Percentiles rank a stretch among this genome's conserved stretches.
phyloP scores from a whole-genome alignment of 2,888 invertebrate genomes.

The Drosophila subsilvestris region DNA sequence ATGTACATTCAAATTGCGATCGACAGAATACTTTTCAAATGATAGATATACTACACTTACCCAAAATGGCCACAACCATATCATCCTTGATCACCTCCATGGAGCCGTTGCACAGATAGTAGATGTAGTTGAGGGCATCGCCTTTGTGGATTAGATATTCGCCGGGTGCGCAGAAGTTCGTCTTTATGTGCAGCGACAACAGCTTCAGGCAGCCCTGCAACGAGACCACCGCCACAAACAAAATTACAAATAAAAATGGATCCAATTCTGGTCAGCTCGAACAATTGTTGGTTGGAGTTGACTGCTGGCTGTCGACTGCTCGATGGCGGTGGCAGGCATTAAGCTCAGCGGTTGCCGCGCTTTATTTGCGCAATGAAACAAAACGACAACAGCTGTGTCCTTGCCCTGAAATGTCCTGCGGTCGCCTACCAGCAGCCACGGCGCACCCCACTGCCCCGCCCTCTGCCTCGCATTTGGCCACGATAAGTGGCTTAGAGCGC shows the following conservation, averaged over 20 bases:
- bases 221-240: background rate
- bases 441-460: too few species aligned
- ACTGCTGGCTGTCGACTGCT: background rate
- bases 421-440: background rate
- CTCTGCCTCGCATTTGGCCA: conserved; percentile 34
- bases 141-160: conserved; percentile 97
- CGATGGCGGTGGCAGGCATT: conserved; percentile 38
- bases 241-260: background rate
- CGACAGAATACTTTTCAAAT: too few species aligned
- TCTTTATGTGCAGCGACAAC: conserved; percentile 95
- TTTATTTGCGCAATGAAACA: conserved; percentile 45
- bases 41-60: conserved; percentile 85
- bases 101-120: conserved; percentile 97
- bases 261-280: background rate
- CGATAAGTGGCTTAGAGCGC: conserved; percentile 73
- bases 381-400: conserved; percentile 46
- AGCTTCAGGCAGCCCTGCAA: conserved; percentile 93
- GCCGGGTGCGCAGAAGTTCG: conserved; percentile 98
- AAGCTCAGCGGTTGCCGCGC: conserved; percentile 33
- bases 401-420: conserved; percentile 36
- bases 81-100: conserved; percentile 98
- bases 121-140: conserved; percentile 96
- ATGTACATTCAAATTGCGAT: too few species aligned
- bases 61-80: conserved; percentile 98
- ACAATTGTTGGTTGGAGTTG: background rate